Evolutionary conservation across 92 coral and sea anemone species (phyloP).

Genomic region (Hydrozoanthus gracilis): DNA sequence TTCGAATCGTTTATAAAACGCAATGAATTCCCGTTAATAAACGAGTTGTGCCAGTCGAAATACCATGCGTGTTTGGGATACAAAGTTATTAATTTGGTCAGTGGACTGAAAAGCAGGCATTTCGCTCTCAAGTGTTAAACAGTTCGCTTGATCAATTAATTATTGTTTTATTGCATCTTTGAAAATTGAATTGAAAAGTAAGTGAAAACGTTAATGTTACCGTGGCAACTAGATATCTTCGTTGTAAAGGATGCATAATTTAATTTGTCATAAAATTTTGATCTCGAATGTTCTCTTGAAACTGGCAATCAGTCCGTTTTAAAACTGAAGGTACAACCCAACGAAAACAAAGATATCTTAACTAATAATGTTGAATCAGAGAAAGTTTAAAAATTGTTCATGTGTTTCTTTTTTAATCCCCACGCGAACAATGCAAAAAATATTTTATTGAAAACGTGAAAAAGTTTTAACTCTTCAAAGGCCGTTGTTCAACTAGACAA

Average conservation of each 20-base stretch:
- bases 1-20: neutral
- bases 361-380: too few species aligned
- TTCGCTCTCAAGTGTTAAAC: constrained; percentile 25
- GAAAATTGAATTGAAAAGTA: neutral
- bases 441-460: neutral
- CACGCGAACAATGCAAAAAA: too few species aligned
- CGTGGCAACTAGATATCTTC: constrained; percentile 9
- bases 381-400: too few species aligned
- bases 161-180: constrained; percentile 30
- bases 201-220: neutral
- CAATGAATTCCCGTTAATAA: neutral
- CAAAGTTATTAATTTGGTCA: neutral
- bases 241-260: neutral
- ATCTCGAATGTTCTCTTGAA: too few species aligned
- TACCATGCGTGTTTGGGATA: constrained; percentile 9
- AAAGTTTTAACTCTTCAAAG: neutral
- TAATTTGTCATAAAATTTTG: too few species aligned
- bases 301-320: too few species aligned
- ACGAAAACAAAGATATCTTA: too few species aligned
- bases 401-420: too few species aligned
- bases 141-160: constrained; percentile 18
- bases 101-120: neutral
- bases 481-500: neutral
- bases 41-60: neutral
- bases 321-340: too few species aligned